phyloP scores from a whole-genome alignment of 2,797 vertebrate species.

The Poeciliopsis infans region DNA sequence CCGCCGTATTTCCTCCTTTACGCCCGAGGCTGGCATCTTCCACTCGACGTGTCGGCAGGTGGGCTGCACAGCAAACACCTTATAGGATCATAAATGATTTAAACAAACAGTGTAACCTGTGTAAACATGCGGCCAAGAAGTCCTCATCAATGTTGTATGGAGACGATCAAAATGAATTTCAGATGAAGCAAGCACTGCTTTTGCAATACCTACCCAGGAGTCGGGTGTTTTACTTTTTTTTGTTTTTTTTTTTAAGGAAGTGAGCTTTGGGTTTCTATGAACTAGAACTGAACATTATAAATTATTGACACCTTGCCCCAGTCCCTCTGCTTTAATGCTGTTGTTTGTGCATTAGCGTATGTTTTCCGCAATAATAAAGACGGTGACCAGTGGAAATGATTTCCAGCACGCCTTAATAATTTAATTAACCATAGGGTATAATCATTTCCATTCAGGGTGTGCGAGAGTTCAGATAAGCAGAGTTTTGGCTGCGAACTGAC shows the following conservation, averaged over 20 bases:
- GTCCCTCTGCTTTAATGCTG: conserved; percentile 30
- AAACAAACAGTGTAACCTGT: conserved; percentile 49
- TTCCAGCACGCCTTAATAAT: conserved; percentile 50
- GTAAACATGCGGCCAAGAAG: conserved; percentile 53
- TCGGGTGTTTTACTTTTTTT: neutral
- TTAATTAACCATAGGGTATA: conserved; percentile 58
- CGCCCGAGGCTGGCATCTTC: conserved; percentile 34
- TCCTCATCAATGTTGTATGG: conserved; percentile 68
- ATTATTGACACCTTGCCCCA: conserved; percentile 55
- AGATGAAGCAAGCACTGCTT: conserved; percentile 45
- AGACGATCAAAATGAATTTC: conserved; percentile 67
- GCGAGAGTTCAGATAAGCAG: conserved; percentile 69
- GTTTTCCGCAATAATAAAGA: conserved; percentile 46
- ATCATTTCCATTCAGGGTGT: conserved; percentile 56
- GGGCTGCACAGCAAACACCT: conserved; percentile 29
- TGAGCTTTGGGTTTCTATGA: conserved; percentile 27
- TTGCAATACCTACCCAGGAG: conserved; percentile 49
- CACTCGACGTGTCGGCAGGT: conserved; percentile 41
- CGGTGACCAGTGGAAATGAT: conserved; percentile 49
- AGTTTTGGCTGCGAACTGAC: conserved; percentile 67
- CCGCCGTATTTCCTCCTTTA: neutral
- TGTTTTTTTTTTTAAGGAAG: neutral
- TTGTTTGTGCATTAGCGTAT: conserved; percentile 46
- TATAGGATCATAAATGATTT: conserved; percentile 61
- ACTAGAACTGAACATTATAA: conserved; percentile 47